Conservation (phyloP, 2,888 invertebrate genomes). For the Flexamia atlantica region DNA sequence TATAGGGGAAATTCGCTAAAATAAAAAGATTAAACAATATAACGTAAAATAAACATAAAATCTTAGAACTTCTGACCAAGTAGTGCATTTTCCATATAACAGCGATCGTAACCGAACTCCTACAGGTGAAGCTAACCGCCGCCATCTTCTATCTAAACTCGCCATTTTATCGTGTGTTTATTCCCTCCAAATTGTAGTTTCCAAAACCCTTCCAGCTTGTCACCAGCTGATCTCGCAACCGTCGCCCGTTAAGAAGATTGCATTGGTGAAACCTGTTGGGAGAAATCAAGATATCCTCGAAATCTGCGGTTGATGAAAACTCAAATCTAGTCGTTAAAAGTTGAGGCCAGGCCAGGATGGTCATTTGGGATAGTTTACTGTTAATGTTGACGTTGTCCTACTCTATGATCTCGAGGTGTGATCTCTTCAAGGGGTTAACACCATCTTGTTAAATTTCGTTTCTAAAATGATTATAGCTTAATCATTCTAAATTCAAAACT, state of each 20-base stretch:
- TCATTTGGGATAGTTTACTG: slow-evolving; percentile 27
- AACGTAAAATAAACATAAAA: too few relatives aligned
- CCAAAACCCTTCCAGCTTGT: too few relatives aligned
- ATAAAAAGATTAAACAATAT: too few relatives aligned
- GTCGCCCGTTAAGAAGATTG: slow-evolving; percentile 2
- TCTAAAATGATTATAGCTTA: too few relatives aligned
- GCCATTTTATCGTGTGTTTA: slow-evolving; percentile 15
- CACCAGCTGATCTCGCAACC: slow-evolving; percentile 5
- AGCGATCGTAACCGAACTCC: too few relatives aligned
- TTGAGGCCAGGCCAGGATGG: neutral
- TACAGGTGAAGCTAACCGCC: slow-evolving; percentile 8
- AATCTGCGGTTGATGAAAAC: slow-evolving; percentile 12
- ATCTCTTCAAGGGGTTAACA: neutral
- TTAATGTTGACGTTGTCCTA: slow-evolving; percentile 26
- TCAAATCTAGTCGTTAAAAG: slow-evolving; percentile 29
- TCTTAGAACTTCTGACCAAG: neutral
- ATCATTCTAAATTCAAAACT: too few relatives aligned
- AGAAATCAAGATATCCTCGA: slow-evolving; percentile 43
- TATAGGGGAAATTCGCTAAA: too few relatives aligned
- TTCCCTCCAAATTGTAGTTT: neutral
- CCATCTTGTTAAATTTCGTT: too few relatives aligned
- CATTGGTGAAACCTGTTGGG: slow-evolving; percentile 22
- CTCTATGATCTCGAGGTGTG: neutral
- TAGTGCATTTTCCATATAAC: neutral
- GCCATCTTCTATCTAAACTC: neutral